Percentiles rank a stretch among this genome's conserved stretches.
Conservation (phyloP, 2,797 vertebrate genomes). For the Sebastes wilsoni region DNA sequence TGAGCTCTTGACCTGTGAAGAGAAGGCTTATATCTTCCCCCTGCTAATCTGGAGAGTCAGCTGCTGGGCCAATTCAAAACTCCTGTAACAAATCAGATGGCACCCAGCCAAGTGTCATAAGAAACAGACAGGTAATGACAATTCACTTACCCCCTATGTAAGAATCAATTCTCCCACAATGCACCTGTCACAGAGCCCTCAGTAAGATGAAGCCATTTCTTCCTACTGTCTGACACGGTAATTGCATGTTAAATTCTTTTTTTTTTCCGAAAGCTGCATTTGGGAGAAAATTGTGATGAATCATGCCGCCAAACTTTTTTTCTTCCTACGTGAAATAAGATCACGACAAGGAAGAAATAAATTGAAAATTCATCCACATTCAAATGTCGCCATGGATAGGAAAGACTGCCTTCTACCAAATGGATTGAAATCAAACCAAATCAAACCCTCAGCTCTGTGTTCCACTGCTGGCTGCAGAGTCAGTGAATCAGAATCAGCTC, state of each 20-base stretch:
- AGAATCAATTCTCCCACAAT: constrained; percentile 98
- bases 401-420: not conserved
- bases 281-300: constrained; percentile 90
- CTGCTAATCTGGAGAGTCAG: constrained; percentile 82
- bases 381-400: not conserved
- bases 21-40: constrained; percentile 86
- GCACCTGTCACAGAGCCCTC: constrained; percentile 96
- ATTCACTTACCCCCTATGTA: constrained; percentile 95
- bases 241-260: constrained; percentile 90
- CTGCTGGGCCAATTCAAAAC: constrained; percentile 89
- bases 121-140: constrained; percentile 97
- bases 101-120: constrained; percentile 94
- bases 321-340: constrained; percentile 19
- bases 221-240: constrained; percentile 94
- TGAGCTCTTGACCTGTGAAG: constrained; percentile 88
- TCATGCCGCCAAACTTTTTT: constrained; percentile 91
- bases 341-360: constrained; percentile 15
- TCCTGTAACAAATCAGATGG: constrained; percentile 95
- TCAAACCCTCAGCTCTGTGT: not conserved
- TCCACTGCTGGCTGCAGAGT: not conserved
- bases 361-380: constrained; percentile 9
- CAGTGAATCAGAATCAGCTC: constrained; percentile 12
- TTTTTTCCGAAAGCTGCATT: constrained; percentile 85
- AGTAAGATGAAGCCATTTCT: constrained; percentile 93
- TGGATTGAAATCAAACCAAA: constrained; percentile 14